Base-by-base conservation (phyloP, 2,888 invertebrate species). In the Drosophila mulleri region DNA sequence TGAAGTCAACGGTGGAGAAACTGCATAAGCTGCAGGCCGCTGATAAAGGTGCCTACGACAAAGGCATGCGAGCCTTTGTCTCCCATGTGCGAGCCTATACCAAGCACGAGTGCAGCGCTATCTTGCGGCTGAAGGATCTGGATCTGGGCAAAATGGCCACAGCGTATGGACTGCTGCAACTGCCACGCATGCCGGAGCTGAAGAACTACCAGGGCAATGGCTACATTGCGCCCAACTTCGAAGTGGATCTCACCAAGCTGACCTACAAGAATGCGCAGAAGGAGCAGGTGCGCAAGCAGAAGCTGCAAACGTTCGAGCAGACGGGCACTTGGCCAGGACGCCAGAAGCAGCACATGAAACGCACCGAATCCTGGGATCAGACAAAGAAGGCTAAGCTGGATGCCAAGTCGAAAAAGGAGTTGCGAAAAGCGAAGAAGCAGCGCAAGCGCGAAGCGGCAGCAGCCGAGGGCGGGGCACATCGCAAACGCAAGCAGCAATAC, bases 111-210 rank as follows among this genome's bases (percentile, higher is more conserved):
- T 99, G 98, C 90, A 96, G 95, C 87, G 94, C 99, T 45, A 95
- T 99, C 57, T 94, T 99, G 73, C 94, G 96, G 82, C 93, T 98
- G 18, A 98, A 98, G 93, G 98, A 99, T 91, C 93, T 99, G 26
- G 96, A 98, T 81, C 93, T 99, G 75, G 96, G 96, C 7, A 94
- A 95, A 78, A 93, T 99, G 78, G 99, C 98, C 0, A 96, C 95
- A 63, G 96, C 97, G 57, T 99, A 98, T 92, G 99, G 98, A 0
- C 94, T 99, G 1, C 92, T 99, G 1, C 96, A 96, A 86, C 94
- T 99, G 87, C 99, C 99, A 0, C 95, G 96, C 90, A 99, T 99
- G 98, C 98, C 99, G 0, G 99, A 99, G 93, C 93, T 98, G 3
- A 97, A 96, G 91, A 95, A 95, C 44, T 92, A 93, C 57, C 96